Evolutionary conservation across 2,797 vertebrate genomes (phyloP), one percentile per base, ranked within the genome.

Genomic region (Eulemur mongoz): DNA sequence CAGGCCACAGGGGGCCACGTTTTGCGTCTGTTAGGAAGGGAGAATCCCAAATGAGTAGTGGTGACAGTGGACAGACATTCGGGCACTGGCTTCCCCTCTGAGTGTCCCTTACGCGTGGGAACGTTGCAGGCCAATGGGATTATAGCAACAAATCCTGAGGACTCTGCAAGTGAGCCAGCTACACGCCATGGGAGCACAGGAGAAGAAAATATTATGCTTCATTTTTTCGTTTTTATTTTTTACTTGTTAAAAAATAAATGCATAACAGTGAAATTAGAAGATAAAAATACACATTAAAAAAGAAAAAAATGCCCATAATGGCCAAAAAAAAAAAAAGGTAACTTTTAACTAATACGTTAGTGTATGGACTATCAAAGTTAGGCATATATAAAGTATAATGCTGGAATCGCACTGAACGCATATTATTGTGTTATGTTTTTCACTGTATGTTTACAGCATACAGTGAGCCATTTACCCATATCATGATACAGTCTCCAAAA

Each of bases 131-230:
- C n/a, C 4, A 17, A 25, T 22, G 25, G 2, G 17, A 13, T 18
- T 27, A 22, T 35, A 22, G 0, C 13, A 50, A 57, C 30, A 59
- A 4, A 22, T 17, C 15, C 15, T 30, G 63, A 52, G n/a, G 7
- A 65, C 17, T 40, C 35, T 32, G 18, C 0, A 0, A 1, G 2
- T 17, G 4, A 30, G 27, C 1, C 32, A 20, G 3, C 25, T 5
- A 22, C 32, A 23, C 5, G 22, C 35, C 0, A 0, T 1, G 3
- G 45, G 15, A 27, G 10, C 63, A 43, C 45, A 52, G 6, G 1
- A 91, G 7, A 61, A 93, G 65, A 52, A 65, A 76, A 13, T 5
- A 5, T 17, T 30, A 1, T 10, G 82, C 13, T n/a, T 75, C 22
- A 23, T 8, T 43, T n/a, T 70, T 57, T 20, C 17, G 18, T 52